Percentiles rank a stretch among this genome's conserved stretches.
phyloP scores from a whole-genome alignment of 2,113 vertebrate genomes.

The Megaceryle torquata region DNA sequence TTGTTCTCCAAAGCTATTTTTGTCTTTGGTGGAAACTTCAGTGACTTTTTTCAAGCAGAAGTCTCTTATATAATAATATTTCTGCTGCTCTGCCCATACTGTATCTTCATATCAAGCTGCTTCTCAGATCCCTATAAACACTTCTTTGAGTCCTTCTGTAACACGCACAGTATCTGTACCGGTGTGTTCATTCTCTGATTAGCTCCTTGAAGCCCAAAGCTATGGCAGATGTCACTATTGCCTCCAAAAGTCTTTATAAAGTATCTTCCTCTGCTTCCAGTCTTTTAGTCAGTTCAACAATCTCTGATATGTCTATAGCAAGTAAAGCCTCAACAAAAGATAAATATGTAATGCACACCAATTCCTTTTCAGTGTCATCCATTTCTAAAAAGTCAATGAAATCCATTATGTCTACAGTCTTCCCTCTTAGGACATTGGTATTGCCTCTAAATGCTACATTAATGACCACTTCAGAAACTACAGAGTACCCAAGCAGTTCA shows the following conservation, averaged over 20 bases:
- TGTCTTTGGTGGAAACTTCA: background rate
- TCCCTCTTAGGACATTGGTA: background rate
- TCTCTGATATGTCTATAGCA: background rate
- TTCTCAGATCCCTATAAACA: background rate
- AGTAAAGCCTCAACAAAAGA: background rate
- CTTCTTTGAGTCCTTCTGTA: background rate
- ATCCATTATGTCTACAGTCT: background rate
- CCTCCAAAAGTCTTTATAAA: background rate
- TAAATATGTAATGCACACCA: background rate
- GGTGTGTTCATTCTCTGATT: background rate
- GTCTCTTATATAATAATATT: background rate
- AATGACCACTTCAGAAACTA: background rate
- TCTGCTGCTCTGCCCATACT: background rate
- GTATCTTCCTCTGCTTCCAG: background rate
- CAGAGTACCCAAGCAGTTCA: background rate
- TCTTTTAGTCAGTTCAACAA: background rate
- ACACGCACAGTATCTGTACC: background rate
- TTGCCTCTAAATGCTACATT: background rate
- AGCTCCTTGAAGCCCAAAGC: background rate
- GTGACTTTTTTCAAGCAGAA: background rate
- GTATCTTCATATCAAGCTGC: background rate
- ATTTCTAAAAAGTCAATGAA: background rate
- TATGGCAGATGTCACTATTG: background rate
- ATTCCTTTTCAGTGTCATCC: background rate
- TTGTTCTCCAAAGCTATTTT: background rate